Percentiles rank a stretch among this genome's conserved stretches.
Evolutionary conservation across 35 echinoderm and acorn worm species (phyloP).

Genomic region (Anneissia japonica): DNA sequence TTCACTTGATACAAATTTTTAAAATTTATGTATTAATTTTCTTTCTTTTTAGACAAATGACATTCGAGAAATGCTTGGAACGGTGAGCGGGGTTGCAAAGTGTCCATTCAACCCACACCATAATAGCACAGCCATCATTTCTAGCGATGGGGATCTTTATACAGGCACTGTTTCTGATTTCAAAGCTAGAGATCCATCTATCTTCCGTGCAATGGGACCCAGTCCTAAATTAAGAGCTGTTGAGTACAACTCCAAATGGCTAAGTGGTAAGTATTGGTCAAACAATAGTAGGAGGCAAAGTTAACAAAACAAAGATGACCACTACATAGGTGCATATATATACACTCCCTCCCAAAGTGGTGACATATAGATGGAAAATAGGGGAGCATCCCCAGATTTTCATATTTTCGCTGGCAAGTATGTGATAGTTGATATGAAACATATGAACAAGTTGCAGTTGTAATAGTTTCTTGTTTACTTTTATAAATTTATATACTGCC

Average conservation of each 20-base stretch:
- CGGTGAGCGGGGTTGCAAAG: not conserved
- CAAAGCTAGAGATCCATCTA: constrained; percentile 8
- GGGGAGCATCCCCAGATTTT: no score
- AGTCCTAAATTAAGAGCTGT: constrained; percentile 1
- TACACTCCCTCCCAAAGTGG: no score
- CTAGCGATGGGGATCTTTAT: not conserved
- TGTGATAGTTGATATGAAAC: no score
- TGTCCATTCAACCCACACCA: constrained; percentile 10
- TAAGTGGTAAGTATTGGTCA: constrained; percentile 3
- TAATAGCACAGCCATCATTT: constrained; percentile 11
- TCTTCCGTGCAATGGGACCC: not conserved
- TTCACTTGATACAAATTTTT: no score
- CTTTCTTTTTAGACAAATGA: not conserved
- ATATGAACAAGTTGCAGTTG: no score
- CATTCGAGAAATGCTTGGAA: not conserved
- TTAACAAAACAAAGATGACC: no score
- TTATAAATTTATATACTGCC: no score
- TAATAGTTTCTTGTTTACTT: no score
- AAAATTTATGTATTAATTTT: not conserved
- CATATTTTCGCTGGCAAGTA: no score
- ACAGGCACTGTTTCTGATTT: constrained; percentile 5
- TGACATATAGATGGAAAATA: no score
- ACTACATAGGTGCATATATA: no score
- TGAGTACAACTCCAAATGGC: constrained; percentile 14
- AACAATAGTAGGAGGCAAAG: no score